Conservation (phyloP, 2,113 vertebrate species). For the Rhabdomys dilectus region DNA sequence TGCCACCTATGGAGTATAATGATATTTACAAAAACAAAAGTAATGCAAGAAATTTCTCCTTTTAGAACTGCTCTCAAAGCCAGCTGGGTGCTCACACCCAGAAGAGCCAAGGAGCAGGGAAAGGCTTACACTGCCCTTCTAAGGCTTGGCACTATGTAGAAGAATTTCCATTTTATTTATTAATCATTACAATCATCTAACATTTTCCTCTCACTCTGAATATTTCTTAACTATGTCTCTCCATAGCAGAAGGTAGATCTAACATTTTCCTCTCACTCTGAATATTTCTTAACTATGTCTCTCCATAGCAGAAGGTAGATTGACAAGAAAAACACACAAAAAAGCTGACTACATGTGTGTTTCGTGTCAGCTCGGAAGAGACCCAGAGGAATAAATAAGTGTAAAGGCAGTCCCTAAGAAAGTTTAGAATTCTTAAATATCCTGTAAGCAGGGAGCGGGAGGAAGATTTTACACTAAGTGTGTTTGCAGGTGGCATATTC, state of each 20-base stretch:
- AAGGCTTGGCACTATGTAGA: neutral
- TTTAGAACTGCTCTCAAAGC: constrained; percentile 14
- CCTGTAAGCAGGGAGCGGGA: neutral
- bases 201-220: neutral
- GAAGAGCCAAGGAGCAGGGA: neutral
- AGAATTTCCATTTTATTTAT: neutral
- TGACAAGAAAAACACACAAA: neutral
- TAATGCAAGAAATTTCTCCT: neutral
- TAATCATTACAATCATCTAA: neutral
- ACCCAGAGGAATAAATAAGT: neutral
- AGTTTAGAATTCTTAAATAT: neutral
- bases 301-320: neutral
- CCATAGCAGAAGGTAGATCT: neutral
- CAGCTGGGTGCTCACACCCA: neutral
- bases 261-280: neutral
- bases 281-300: neutral
- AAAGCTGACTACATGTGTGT: neutral
- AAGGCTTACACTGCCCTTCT: neutral
- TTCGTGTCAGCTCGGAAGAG: neutral
- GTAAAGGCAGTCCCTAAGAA: neutral
- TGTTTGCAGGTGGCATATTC: neutral
- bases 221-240: neutral
- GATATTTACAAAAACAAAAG: constrained; percentile 35
- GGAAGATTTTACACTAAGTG: neutral
- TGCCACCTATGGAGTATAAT: neutral